Evolutionary conservation across 2,888 invertebrate genomes (phyloP), one percentile per base, ranked within the genome.

Genomic region (Clivina fossor): DNA sequence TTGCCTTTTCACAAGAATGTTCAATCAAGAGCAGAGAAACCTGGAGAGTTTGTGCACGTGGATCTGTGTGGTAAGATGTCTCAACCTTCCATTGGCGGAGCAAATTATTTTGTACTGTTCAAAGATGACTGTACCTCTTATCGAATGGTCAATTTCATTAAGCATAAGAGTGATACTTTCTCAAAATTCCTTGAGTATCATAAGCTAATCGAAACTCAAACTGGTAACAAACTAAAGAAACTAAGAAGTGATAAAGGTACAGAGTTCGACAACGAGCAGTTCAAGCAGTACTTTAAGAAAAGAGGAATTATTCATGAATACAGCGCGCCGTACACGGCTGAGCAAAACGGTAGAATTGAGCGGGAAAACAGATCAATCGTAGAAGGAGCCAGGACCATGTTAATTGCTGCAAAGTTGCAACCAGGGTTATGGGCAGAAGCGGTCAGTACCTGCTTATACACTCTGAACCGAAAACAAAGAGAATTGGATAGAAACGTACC

Each of bases 351-450:
- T 2, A 59, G 59, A 35, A 59, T 64, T 7, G 69, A 71, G 47
- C 38, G 67, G n/a, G 64, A 67, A 44, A 68, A 63, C 40, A 30
- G 66, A 13, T 67, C 67, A 5, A 47, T 69, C 9, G 62, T 67
- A 8, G 69, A 70, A 48, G 56, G 58, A 32, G 65, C 67, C 9
- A 58, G 65, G 33, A 59, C 67, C 2, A 66, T 69, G 64, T 13
- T 70, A 11, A 30, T 56, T 4, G 55, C 63, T 18, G 58, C 61
- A 8, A 48, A 63, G 8, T 37, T 70, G 28, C 62, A 60, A 1
- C 49, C 60, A 5, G 22, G 40, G 16, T 60, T 67, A 32, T 71
- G 70, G 69, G 65, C 65, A 18, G 68, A 72, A 56, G 69, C 68
- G 16, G 63, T 66, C 4, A 57, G 56, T 16, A 64, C 66, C 18